Evolutionary conservation across 1,140 invertebrate genomes (phyloP), one percentile per base, ranked within the genome.

Genomic region (Leptinotarsa defecta): DNA sequence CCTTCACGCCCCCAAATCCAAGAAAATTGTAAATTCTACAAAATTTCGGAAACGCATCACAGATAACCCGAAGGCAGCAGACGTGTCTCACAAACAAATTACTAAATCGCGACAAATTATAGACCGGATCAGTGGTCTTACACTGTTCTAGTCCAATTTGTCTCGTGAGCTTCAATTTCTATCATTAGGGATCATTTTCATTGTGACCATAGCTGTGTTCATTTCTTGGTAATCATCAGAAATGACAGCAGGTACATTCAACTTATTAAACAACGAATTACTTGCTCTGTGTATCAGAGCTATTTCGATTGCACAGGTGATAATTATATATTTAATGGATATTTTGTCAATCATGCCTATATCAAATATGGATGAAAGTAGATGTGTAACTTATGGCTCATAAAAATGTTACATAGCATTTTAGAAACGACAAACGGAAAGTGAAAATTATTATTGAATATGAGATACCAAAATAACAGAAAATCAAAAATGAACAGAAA

Each of bases 171-270:
- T 65, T 24, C 20, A n/a, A 65, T 65, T 65, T 65, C n/a, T 65
- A 65, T 65, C 63, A 65, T 27, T 27, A 65, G 63, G 20, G n/a
- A 65, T 65, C 63, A 19, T 65, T 65, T 65, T 17, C 52, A 57
- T 57, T 57, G 52, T 57, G n/a, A 57, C 52, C n/a, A 57, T 57
- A 19, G 17, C 52, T 17, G 52, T 15, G 13, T 3, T 43, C 34
- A 43, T 43, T 43, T 34, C 8, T 57, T 57, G 13, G 52, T n/a
- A 13, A 57, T 57, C 13, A 57, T 19, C 15, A n/a, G 17, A 57
- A 57, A 57, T 57, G 52, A 19, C 52, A 57, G 52, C 52, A 57
- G 52, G 52, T 57, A 57, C 52, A 57, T 57, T 57, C n/a, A 57
- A 57, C 27, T 34, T 34, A 34, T 57, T 57, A 15, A 57, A 4